Evolutionary conservation across 2,888 invertebrate species (phyloP), one percentile per base, ranked within the genome.

Genomic region (Athetis lepigone): DNA sequence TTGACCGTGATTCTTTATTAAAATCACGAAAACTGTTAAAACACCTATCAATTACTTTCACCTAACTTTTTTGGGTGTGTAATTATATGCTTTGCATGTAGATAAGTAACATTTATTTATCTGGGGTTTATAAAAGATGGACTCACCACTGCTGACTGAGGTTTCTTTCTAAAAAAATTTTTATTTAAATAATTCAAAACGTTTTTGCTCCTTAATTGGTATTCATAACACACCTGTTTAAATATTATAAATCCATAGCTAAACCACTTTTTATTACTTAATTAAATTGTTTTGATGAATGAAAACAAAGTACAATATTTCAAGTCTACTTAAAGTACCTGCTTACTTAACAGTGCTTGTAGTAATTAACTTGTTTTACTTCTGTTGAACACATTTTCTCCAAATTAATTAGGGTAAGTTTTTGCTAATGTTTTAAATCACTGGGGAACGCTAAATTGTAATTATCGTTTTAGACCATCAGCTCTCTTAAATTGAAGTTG

Each of bases 1-100:
- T 84, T 83, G 83, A 85, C 82, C 81, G 75, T 83, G 83, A 77
- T 82, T 79, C 75, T 76, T 77, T 81, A 79, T 79, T 77, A 56
- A 61, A 77, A 68, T 52, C 65, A 67, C 58, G 59, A 39, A 78
- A 76, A 75, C 75, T 69, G 66, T 83, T 80, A 61, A 81, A 81
- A 66, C 43, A 25, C 36, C 46, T 40, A 59, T 73, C 59, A 54
- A 67, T 74, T 49, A 37, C 43, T 40, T 66, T 42, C 5, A 18
- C 13, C 18, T 37, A 27, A n/a, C 43, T 18, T 39, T 4, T 27
- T 8, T 39, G 29, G 13, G n/a, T 36, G 9, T 11, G 33, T 33
- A 33, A 33, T 33, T 13, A 33, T 4, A 9, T n/a, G 37, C 4
- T 50, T 21, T 27, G 6, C 19, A n/a, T n/a, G n/a, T 57, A 29